Evolutionary conservation across 2,113 vertebrate genomes (phyloP).

Genomic region (Chroicocephalus ridibundus): DNA sequence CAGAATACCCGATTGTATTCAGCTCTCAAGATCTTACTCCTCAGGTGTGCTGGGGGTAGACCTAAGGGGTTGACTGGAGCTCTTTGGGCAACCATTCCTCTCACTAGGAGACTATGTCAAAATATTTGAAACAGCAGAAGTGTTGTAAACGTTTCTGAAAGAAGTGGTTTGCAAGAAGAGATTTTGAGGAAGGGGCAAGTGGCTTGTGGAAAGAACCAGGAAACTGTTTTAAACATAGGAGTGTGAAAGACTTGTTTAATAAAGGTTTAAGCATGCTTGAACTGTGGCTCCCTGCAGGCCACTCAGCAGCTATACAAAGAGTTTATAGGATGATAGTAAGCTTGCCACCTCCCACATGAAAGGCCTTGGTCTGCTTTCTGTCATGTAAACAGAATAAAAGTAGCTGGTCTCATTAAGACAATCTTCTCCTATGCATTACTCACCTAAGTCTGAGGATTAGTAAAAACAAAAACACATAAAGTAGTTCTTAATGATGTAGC

Average conservation of each 20-base stretch:
- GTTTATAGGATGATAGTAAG: neutral
- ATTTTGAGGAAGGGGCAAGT: neutral
- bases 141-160: neutral
- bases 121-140: neutral
- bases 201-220: neutral
- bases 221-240: neutral
- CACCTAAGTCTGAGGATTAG: conserved; percentile 4
- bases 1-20: neutral
- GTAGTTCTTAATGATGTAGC: neutral
- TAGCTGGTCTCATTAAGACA: neutral
- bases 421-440: neutral
- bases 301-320: neutral
- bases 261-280: conserved; percentile 12
- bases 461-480: neutral
- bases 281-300: neutral
- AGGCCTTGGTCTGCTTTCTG: neutral
- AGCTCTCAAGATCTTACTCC: neutral
- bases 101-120: neutral
- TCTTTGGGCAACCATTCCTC: neutral
- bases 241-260: neutral
- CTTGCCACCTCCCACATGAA: conserved; percentile 41
- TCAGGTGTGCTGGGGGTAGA: neutral
- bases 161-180: neutral
- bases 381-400: neutral
- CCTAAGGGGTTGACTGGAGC: neutral